A percentile compares a stretch with the other conserved stretches of the same genome.
Conservation (phyloP, 2,113 vertebrate species). For the Channa maculata region DNA sequence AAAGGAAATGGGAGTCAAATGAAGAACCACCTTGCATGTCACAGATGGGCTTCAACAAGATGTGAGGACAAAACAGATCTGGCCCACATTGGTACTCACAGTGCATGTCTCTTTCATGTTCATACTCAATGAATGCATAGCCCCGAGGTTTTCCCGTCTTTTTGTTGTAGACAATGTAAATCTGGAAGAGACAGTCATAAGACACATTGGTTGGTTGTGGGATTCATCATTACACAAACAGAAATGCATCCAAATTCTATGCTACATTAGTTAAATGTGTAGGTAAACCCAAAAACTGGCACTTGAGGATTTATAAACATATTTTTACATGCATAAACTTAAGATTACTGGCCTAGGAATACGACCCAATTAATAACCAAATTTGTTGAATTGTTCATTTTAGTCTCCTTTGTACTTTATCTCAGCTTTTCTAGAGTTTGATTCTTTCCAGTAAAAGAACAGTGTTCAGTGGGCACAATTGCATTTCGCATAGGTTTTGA, state of each 20-base stretch:
- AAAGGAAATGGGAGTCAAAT: not conserved
- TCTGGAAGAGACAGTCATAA: conserved; percentile 75
- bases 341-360: too few relatives aligned
- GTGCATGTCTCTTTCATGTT: conserved; percentile 96
- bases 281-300: not conserved
- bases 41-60: not conserved
- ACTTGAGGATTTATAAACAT: too few relatives aligned
- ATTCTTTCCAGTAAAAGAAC: too few relatives aligned
- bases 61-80: not conserved
- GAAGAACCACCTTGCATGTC: conserved; percentile 4
- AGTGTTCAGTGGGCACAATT: too few relatives aligned
- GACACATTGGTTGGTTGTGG: not conserved
- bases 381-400: too few relatives aligned
- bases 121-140: conserved; percentile 96
- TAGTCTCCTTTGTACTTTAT: too few relatives aligned
- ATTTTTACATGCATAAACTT: too few relatives aligned
- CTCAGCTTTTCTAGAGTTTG: too few relatives aligned
- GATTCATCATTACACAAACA: not conserved
- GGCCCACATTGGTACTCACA: conserved; percentile 83
- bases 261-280: not conserved
- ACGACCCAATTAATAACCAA: too few relatives aligned
- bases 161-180: conserved; percentile 96
- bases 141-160: conserved; percentile 91
- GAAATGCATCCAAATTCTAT: not conserved
- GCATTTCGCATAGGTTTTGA: too few relatives aligned